A percentile compares a stretch with the other conserved stretches of the same genome.
phyloP scores from a whole-genome alignment of 2,797 vertebrate species.

The Gallirallus australis region DNA sequence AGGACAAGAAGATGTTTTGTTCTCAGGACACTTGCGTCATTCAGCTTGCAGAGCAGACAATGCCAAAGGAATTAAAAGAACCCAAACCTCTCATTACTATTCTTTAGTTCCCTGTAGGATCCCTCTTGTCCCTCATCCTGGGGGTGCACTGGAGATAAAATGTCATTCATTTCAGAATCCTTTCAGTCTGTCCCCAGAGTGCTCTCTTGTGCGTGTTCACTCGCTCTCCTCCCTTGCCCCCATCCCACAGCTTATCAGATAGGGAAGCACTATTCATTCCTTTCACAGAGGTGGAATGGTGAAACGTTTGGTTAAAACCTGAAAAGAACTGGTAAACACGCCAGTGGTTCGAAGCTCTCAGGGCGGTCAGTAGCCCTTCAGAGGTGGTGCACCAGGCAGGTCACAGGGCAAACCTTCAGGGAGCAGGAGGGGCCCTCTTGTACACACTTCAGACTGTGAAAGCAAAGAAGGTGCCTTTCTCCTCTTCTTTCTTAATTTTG shows the following conservation, averaged over 20 bases:
- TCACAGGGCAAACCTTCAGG: neutral
- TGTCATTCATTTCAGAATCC: neutral
- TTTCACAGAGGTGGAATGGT: neutral
- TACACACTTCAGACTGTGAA: neutral
- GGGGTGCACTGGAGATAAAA: neutral
- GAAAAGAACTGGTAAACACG: neutral
- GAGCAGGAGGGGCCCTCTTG: neutral
- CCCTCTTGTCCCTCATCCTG: neutral
- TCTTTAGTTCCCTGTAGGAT: neutral
- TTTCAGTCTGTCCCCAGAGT: neutral
- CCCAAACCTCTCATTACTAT: neutral
- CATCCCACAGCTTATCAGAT: neutral
- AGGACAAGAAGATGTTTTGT: neutral
- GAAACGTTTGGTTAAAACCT: neutral
- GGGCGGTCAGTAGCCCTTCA: fast-evolving
- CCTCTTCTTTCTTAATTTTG: neutral
- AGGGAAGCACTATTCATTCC: neutral
- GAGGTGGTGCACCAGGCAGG: neutral
- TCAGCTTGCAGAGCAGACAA: neutral
- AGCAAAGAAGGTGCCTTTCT: neutral
- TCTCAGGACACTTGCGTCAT: neutral
- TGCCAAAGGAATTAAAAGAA: neutral
- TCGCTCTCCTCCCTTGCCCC: neutral
- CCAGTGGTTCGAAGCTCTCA: neutral
- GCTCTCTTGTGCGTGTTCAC: fast-evolving